Conservation (phyloP, 2,888 invertebrate genomes). For the Villa cingulata region DNA sequence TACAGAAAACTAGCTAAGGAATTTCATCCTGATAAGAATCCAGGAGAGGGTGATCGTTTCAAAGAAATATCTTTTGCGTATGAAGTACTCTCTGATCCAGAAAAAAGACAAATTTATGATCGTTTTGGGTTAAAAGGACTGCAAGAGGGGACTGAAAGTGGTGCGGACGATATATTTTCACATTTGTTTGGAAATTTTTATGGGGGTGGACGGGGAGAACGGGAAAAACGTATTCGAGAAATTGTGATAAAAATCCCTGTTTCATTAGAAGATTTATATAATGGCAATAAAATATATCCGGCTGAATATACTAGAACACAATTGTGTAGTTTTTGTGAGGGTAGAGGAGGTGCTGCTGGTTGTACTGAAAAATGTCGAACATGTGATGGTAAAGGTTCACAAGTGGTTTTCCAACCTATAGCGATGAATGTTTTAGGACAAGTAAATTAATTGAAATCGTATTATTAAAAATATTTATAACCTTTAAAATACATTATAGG, state of each 20-base stretch:
- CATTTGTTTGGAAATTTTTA: constrained; percentile 53
- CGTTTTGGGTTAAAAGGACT: constrained; percentile 75
- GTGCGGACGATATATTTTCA: constrained; percentile 53
- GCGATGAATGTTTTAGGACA: constrained; percentile 10
- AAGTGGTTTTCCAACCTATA: constrained; percentile 58
- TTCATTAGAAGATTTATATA: constrained; percentile 79
- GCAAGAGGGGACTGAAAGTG: constrained; percentile 58
- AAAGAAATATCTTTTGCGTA: constrained; percentile 94
- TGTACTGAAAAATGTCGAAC: constrained; percentile 50
- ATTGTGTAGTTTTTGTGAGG: constrained; percentile 26
- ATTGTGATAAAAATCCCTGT: constrained; percentile 74
- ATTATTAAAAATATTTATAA: too few species aligned
- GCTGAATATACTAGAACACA: constrained; percentile 26
- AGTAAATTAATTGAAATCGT: background rate
- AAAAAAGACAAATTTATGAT: constrained; percentile 76
- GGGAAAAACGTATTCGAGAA: constrained; percentile 55
- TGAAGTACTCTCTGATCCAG: constrained; percentile 80
- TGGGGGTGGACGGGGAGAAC: constrained; percentile 42
- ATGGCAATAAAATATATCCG: constrained; percentile 59
- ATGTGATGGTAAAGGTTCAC: constrained; percentile 67
- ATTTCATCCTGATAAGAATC: constrained; percentile 86
- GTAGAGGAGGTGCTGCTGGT: constrained; percentile 53
- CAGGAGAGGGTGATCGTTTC: constrained; percentile 81
- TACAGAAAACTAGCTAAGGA: constrained; percentile 87
- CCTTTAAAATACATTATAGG: constrained; percentile 15